These are phyloP conservation scores for Neostethus bicornis DNA, from an alignment of 2,797 vertebrate genomes.

Conservation along the genomic window DNA sequence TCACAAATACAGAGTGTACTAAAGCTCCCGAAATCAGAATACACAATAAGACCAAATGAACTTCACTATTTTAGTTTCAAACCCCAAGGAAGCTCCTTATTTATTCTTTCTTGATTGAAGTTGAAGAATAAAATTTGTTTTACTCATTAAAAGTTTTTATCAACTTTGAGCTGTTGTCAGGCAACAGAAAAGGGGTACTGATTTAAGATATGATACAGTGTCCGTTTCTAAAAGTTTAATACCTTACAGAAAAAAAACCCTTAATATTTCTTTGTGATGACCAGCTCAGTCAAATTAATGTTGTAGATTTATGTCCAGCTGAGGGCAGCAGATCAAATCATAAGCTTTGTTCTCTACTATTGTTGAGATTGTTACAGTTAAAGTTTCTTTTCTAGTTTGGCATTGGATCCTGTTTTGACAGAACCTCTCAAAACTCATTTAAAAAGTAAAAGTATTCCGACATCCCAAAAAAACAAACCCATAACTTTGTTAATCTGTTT, in stretches of 20 bases:
- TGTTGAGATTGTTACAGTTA: too few relatives aligned
- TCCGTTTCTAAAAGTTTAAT: background rate
- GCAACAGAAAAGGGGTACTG: slow-evolving; percentile 6
- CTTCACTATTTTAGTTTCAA: background rate
- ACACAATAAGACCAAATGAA: too few relatives aligned
- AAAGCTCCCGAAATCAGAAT: too few relatives aligned
- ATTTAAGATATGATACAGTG: background rate
- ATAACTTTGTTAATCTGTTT: too few relatives aligned
- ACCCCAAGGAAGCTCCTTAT: background rate
- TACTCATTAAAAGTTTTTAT: background rate
- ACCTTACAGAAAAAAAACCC: background rate
- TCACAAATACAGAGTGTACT: too few relatives aligned
- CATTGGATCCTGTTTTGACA: too few relatives aligned
- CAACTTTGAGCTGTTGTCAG: slow-evolving; percentile 6
- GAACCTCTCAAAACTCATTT: too few relatives aligned
- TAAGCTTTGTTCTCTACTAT: background rate
- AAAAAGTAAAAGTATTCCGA: too few relatives aligned
- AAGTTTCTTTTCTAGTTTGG: too few relatives aligned
- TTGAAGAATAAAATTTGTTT: background rate
- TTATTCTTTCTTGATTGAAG: background rate
- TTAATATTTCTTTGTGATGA: background rate
- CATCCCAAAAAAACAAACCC: too few relatives aligned
- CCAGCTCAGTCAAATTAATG: too few relatives aligned
- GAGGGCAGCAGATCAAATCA: background rate
- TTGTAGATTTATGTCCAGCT: background rate